A percentile compares a stretch with the other conserved stretches of the same genome.
phyloP scores from a whole-genome alignment of 2,888 invertebrate species.

The Epinotia bilunana region DNA sequence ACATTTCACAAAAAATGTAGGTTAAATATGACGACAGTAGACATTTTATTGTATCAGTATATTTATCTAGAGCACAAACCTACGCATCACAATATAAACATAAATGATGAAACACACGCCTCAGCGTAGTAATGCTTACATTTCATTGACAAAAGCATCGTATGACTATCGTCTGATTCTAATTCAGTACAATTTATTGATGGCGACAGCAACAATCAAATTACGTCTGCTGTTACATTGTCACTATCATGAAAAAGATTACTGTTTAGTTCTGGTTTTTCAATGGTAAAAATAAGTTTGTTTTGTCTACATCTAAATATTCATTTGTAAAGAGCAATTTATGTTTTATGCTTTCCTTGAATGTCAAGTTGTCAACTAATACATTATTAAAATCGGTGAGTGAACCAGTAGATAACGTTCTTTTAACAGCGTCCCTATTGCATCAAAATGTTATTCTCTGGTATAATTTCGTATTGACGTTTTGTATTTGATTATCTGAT shows the following conservation, averaged over 20 bases:
- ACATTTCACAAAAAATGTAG: too few species aligned
- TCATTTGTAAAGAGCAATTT: background rate
- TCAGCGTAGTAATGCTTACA: slow-evolving; percentile 20
- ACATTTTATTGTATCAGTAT: background rate
- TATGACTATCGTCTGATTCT: slow-evolving; percentile 19
- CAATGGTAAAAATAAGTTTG: background rate
- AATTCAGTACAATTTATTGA: slow-evolving; percentile 12
- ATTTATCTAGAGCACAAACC: background rate
- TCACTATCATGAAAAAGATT: background rate
- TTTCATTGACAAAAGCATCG: slow-evolving; percentile 19
- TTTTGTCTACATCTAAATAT: background rate
- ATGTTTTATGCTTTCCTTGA: background rate
- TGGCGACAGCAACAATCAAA: slow-evolving; percentile 1
- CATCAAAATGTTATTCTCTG: background rate
- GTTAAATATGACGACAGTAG: background rate
- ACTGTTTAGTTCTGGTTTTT: background rate
- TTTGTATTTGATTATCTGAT: background rate
- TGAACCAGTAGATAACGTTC: background rate
- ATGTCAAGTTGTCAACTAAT: background rate
- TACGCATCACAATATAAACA: slow-evolving; percentile 16
- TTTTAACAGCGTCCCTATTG: background rate
- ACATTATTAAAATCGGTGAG: background rate
- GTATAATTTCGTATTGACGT: background rate
- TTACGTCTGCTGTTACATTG: slow-evolving; percentile 5
- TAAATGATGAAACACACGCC: slow-evolving; percentile 18